These are phyloP conservation scores for Euschistus heros DNA, from an alignment of 1,140 invertebrate genomes.

Conservation along the genomic window DNA sequence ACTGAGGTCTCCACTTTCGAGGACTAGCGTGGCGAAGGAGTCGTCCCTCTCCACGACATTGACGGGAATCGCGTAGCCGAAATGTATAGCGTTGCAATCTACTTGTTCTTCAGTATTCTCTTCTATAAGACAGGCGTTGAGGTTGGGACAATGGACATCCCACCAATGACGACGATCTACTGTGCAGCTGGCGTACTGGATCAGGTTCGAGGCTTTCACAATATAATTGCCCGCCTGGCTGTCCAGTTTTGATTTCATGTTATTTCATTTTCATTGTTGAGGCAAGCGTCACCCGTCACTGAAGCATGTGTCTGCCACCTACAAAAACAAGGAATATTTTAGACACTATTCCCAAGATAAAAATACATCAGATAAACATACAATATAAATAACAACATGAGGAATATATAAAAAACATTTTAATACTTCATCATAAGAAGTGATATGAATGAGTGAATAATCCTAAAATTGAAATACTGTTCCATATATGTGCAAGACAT, in stretches of 20 bases:
- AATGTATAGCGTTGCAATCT: constrained; percentile 45
- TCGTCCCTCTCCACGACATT: constrained; percentile 35
- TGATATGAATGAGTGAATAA: no score
- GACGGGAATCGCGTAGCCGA: constrained; percentile 45
- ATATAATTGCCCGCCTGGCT: constrained; percentile 13
- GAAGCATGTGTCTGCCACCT: no score
- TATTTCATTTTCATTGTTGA: constrained; percentile 6
- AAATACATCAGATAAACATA: no score
- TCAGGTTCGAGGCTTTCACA: constrained; percentile 16
- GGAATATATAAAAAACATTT: no score
- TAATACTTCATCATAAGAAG: no score
- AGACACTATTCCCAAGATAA: no score
- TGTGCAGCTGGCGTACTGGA: constrained; percentile 23
- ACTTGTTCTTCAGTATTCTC: constrained; percentile 31
- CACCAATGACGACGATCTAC: constrained; percentile 37
- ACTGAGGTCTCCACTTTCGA: constrained; percentile 19
- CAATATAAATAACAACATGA: no score
- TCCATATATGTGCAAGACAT: no score
- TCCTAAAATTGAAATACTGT: no score
- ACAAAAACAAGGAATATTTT: no score
- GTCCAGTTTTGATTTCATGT: constrained; percentile 21
- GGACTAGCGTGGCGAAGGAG: constrained; percentile 19
- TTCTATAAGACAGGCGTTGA: constrained; percentile 39
- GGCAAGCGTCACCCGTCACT: background rate
- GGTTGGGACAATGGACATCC: constrained; percentile 40